Percentiles rank a stretch among this genome's conserved stretches.
Evolutionary conservation across 2,888 invertebrate genomes (phyloP).

Genomic region (Zeuzera pyrina): DNA sequence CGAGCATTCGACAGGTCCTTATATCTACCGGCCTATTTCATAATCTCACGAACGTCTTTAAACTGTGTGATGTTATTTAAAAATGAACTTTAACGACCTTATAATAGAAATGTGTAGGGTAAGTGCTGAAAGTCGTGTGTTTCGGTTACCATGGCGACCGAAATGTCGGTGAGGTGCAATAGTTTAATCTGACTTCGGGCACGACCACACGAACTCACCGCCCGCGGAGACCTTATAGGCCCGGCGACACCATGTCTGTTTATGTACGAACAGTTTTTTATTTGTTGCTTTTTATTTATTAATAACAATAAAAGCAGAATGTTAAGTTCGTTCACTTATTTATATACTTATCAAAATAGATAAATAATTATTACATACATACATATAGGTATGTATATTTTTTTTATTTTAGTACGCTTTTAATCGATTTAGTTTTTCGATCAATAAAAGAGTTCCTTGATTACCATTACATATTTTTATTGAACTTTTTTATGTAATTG

Average conservation of each 20-base stretch:
- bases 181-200: conserved; percentile 53
- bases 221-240: conserved; percentile 43
- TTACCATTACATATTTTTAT: no score
- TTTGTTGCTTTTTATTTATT: no score
- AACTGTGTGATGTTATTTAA: background rate
- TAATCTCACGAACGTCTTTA: conserved; percentile 29
- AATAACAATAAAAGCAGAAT: no score
- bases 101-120: background rate
- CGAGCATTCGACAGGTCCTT: conserved; percentile 33
- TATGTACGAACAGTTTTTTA: no score
- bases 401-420: no score
- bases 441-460: no score
- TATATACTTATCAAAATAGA: no score
- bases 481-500: no score
- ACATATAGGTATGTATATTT: no score
- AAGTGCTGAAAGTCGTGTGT: conserved; percentile 34
- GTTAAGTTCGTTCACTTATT: no score
- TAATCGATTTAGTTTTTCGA: no score
- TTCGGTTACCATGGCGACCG: conserved; percentile 59
- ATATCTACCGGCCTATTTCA: conserved; percentile 35
- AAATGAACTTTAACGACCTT: background rate
- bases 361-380: no score
- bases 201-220: conserved; percentile 47
- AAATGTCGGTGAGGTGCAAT: conserved; percentile 58
- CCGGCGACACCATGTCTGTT: conserved; percentile 22